Percentiles rank a stretch among this genome's conserved stretches.
phyloP scores from a whole-genome alignment of 2,888 invertebrate species.

The Meghimatium bilineatum region DNA sequence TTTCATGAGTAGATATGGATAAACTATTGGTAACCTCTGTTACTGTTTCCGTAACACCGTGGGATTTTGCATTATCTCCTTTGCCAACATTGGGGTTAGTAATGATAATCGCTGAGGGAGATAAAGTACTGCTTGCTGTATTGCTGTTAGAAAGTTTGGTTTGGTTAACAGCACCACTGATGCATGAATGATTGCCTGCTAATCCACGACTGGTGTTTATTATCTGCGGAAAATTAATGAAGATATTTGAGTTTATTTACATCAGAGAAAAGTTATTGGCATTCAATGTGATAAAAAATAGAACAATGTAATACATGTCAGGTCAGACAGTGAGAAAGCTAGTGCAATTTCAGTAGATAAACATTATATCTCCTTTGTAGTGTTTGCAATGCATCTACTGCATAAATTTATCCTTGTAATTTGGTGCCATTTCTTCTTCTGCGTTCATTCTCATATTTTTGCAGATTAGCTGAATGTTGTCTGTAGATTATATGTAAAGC shows the following conservation, averaged over 20 bases:
- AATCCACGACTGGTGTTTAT: constrained; percentile 23
- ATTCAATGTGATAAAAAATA: too few relatives aligned
- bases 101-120: not conserved
- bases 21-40: not conserved
- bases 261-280: too few relatives aligned
- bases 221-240: constrained; percentile 18
- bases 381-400: too few relatives aligned
- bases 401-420: too few relatives aligned
- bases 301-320: too few relatives aligned
- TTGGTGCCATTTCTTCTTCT: too few relatives aligned
- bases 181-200: constrained; percentile 5
- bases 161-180: constrained; percentile 5
- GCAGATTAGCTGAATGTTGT: too few relatives aligned
- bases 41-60: not conserved
- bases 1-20: not conserved
- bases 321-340: too few relatives aligned
- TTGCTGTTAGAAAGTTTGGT: constrained; percentile 21
- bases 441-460: too few relatives aligned
- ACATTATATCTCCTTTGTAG: too few relatives aligned
- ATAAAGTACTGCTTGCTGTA: not conserved
- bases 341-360: too few relatives aligned
- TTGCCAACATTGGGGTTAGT: not conserved
- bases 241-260: not conserved
- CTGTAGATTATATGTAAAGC: too few relatives aligned
- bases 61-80: constrained; percentile 9